Evolutionary conservation across 2,888 invertebrate genomes (phyloP), one percentile per base, ranked within the genome.

Genomic region (Phymatocera aterrima): DNA sequence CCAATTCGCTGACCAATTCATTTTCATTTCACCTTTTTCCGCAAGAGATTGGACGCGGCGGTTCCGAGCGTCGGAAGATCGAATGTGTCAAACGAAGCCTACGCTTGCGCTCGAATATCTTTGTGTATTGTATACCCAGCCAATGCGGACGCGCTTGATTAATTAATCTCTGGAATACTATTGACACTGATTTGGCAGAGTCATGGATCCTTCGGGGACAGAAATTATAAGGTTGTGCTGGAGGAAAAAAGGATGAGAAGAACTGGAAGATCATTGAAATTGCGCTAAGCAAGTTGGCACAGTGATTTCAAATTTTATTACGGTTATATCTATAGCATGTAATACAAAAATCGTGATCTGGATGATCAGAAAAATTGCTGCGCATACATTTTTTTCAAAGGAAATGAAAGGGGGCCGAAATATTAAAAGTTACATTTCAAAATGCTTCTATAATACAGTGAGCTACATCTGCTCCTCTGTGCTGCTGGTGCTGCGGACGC

Each of bases 91-190:
- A 65, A 21, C 40, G 64, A 21, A 65, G 68, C 68, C 21, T 43
- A 43, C 43, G 24, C 46, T 43, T 43, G 21, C 24, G 43, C 18
- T 24, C 12, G 15, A 43, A 68, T 6, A n/a, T 40, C 18, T 21
- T 65, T 28, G 64, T 65, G 40, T 65, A 24, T 65, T 65, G 21
- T 65, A 40, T 65, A 65, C 37, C 37, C 34, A 0, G 40, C n/a
- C n/a, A n/a, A n/a, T n/a, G n/a, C 21, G 40, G 18, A 65, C 64
- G 15, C 37, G 10, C 34, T 40, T 65, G 64, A 65, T 65, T 65
- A 65, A 65, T 65, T 65, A 65, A 65, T 4, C 37, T 3, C 64
- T 65, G 15, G 37, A n/a, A 65, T n/a, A 65, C 64, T 65, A 65
- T 65, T 40, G 64, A 65, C 18, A 65, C 40, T 65, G n/a, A n/a